Evolutionary conservation across 2,888 invertebrate genomes (phyloP), one percentile per base, ranked within the genome.

Genomic region (Acrocera orbiculus): DNA sequence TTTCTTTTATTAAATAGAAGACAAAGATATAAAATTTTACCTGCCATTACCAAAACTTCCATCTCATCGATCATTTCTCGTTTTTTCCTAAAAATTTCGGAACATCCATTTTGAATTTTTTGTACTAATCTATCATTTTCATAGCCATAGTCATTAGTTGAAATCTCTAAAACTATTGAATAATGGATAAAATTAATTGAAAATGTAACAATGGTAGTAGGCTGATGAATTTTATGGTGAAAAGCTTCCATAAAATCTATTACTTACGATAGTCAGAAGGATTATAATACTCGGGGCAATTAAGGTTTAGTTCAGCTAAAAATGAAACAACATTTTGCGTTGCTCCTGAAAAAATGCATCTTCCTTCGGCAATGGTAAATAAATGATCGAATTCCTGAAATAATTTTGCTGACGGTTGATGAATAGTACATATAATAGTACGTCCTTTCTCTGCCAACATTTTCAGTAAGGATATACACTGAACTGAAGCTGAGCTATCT

Each of bases 301-400:
- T 62, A 10, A 89, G 62, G 42, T 72, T 70, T 37, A 76, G 62
- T 41, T 70, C 69, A 32, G 68, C 65, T 39, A 92, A 61, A 62
- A 77, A 92, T 0, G 81, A 78, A 30, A 90, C 64, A 15, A 93
- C 59, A 36, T 73, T 72, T 19, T 67, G 65, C 2, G 83, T 71
- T 1, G 78, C 71, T 7, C 92, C 92, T 39, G 81, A 73, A 53
- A 79, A 85, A 13, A 79, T 72, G 51, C 83, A 85, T 42, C 68
- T 65, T 0, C 90, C 92, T 20, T 70, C 73, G 0, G 79, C 76
- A 13, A 93, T 60, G 20, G 82, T 77, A 56, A 87, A 90, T 25
- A 92, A 58, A 52, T 86, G 74, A 59, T 92, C 89, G 54, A 92
- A 82, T 75, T 86, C 79, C 49, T 79, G 76, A 47, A 90, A 76